Evolutionary conservation across 1,140 invertebrate genomes (phyloP), one percentile per base, ranked within the genome.

Genomic region (Cotesia typhae): DNA sequence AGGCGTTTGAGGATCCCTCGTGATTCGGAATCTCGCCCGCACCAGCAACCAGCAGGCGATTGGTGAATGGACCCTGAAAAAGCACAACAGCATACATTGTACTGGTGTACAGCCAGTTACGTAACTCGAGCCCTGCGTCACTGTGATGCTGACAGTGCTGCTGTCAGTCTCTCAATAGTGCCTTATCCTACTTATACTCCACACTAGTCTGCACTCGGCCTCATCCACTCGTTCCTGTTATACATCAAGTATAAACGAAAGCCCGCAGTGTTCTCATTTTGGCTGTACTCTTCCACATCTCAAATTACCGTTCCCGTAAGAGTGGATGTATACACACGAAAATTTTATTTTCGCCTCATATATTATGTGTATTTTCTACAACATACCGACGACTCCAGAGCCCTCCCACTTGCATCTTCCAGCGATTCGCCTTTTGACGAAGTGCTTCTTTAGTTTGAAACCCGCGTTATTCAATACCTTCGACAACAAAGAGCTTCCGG

Each of bases 381-480:
- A 20, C 51, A 63, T 52, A 12, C 14, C 53, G 12, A 10, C n/a
- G 57, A 53, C 69, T 6, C 57, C 38, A 28, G 4, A 36, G 7
- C 57, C 35, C 69, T 61, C 82, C 83, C 80, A 82, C 79, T 78
- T 77, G 77, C 74, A 75, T 82, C 78, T 81, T 79, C 66, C 66
- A 75, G 37, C 77, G 80, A 84, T 80, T 85, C 84, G 84, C 82
- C 83, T 86, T 85, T 85, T 86, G 85, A 85, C 85, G 82, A 83
- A 84, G 77, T 85, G 84, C 85, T 86, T 86, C 84, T 84, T 85
- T 84, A 78, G 82, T 83, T 83, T 84, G 78, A 81, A 84, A 82
- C 79, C 76, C 79, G 73, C 77, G 83, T 82, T 79, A 85, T 83
- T 83, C 83, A 81, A 84, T 84, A 81, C 78, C 64, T 55, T 60